Conservation (phyloP, 2,888 invertebrate genomes). For the Tachina fera region DNA sequence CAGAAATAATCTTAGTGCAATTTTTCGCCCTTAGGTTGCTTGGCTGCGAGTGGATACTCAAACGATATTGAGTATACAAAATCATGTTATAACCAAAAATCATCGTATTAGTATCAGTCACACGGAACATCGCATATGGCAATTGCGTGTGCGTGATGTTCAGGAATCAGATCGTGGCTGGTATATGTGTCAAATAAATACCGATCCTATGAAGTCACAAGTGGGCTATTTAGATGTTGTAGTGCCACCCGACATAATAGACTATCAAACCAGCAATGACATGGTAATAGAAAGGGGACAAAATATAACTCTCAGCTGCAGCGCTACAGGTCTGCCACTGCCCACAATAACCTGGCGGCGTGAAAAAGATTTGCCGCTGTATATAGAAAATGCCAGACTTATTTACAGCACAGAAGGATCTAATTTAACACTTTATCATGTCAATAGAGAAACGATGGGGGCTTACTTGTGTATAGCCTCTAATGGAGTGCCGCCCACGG, state of each 20-base stretch:
- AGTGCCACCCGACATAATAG: slow-evolving; percentile 93
- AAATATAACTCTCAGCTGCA: slow-evolving; percentile 93
- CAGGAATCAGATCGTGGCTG: slow-evolving; percentile 92
- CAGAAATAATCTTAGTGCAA: background rate
- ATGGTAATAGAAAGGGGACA: slow-evolving; percentile 93
- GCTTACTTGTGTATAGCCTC: slow-evolving; percentile 82
- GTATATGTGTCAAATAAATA: slow-evolving; percentile 97
- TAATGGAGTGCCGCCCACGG: slow-evolving; percentile 83
- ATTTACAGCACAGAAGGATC: slow-evolving; percentile 80
- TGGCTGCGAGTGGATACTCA: slow-evolving; percentile 96
- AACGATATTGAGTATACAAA: slow-evolving; percentile 94
- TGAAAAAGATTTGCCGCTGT: slow-evolving; percentile 88
- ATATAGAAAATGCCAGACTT: slow-evolving; percentile 74
- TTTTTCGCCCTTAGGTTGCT: slow-evolving; percentile 87
- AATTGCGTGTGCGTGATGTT: slow-evolving; percentile 92
- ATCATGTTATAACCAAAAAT: slow-evolving; percentile 94
- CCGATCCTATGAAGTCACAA: slow-evolving; percentile 96
- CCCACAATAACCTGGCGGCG: slow-evolving; percentile 94
- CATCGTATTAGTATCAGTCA: slow-evolving; percentile 93
- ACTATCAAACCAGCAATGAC: slow-evolving; percentile 93
- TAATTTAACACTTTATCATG: slow-evolving; percentile 79
- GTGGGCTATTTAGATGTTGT: slow-evolving; percentile 93
- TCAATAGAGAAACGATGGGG: slow-evolving; percentile 80
- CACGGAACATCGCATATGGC: slow-evolving; percentile 94
- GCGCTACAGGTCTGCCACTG: slow-evolving; percentile 92